These are phyloP conservation scores for Equus quagga DNA, from an alignment of 2,113 vertebrate species.

Conservation along the genomic window DNA sequence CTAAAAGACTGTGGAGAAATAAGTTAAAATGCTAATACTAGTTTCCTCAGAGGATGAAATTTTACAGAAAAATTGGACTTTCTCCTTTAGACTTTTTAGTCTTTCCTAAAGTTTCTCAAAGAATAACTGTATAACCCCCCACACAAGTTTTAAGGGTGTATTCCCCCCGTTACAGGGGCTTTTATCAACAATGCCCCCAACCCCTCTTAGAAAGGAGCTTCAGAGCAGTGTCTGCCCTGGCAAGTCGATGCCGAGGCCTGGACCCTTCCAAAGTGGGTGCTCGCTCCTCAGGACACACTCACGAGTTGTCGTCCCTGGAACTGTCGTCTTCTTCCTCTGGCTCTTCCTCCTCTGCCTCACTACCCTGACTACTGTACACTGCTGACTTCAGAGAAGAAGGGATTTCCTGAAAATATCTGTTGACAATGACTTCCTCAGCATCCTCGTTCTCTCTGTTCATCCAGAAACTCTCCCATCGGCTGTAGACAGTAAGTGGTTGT, in stretches of 20 bases:
- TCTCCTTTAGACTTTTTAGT: not conserved
- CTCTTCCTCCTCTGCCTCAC: conserved; percentile 81
- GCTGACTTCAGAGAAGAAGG: conserved; percentile 76
- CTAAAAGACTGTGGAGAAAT: not conserved
- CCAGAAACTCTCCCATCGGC: conserved; percentile 83
- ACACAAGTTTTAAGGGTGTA: not conserved
- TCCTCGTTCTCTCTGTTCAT: conserved; percentile 79
- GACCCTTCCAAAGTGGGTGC: not conserved
- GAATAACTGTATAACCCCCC: not conserved
- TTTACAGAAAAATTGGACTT: conserved; percentile 10
- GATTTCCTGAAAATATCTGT: conserved; percentile 80
- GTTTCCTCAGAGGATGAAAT: not conserved
- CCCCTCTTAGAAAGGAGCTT: not conserved
- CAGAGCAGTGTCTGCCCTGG: not conserved
- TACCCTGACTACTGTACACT: conserved; percentile 83
- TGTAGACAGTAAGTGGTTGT: conserved; percentile 81
- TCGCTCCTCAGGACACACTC: conserved; percentile 76
- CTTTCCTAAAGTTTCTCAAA: not conserved
- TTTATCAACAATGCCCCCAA: not conserved
- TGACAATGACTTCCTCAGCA: conserved; percentile 80
- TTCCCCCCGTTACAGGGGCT: not conserved
- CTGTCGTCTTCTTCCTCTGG: conserved; percentile 75
- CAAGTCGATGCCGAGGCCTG: not conserved
- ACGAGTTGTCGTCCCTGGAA: conserved; percentile 77
- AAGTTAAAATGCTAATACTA: not conserved